Conservation (phyloP, 2,888 invertebrate genomes). For the Mantis religiosa region DNA sequence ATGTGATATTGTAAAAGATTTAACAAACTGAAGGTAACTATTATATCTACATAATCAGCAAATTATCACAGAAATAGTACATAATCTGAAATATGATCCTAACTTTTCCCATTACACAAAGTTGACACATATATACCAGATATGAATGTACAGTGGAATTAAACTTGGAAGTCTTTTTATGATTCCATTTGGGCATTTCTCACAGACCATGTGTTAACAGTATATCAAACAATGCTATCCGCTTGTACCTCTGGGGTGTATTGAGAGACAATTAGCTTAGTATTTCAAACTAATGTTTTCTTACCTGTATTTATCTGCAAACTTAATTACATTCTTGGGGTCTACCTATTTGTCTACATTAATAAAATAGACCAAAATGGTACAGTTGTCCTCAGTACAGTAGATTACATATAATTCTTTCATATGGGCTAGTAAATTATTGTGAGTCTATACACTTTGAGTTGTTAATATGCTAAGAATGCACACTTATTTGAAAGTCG, state of each 20-base stretch:
- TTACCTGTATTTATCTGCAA: neutral
- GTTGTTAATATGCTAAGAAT: neutral
- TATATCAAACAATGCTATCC: neutral
- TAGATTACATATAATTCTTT: neutral
- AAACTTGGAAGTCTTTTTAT: slow-evolving; percentile 16
- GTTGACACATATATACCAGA: neutral
- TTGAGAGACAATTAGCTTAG: neutral
- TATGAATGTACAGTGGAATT: neutral
- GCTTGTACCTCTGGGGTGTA: neutral
- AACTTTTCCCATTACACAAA: neutral
- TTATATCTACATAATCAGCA: neutral
- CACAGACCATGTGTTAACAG: neutral
- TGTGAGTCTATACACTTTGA: neutral
- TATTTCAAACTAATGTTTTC: neutral
- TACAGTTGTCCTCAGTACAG: neutral
- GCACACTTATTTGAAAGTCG: neutral
- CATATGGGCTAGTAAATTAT: neutral
- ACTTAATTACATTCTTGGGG: neutral
- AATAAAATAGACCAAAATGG: neutral
- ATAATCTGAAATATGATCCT: neutral
- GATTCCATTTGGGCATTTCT: neutral
- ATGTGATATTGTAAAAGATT: too few species aligned
- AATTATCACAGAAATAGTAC: neutral
- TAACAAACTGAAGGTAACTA: neutral
- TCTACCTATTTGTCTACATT: neutral